Evolutionary conservation across 2,797 vertebrate genomes (phyloP).

Genomic region (Ceyx erithaca): DNA sequence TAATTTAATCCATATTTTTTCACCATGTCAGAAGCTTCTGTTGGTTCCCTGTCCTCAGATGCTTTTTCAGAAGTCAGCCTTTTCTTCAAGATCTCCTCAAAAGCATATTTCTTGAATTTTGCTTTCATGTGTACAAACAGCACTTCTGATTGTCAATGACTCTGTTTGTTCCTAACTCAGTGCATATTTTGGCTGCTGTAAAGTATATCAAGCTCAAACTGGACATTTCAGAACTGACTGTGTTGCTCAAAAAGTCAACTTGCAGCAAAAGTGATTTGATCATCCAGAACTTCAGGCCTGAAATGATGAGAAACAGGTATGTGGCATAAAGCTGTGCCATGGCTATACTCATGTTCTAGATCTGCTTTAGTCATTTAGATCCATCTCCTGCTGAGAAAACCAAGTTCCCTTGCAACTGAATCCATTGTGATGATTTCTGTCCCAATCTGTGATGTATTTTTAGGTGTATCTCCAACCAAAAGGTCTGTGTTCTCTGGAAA

Average conservation of each 20-base stretch:
- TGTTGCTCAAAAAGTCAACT: background rate
- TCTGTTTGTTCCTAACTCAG: background rate
- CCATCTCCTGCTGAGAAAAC: background rate
- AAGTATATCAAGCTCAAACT: background rate
- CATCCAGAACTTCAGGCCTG: background rate
- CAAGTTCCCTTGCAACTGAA: background rate
- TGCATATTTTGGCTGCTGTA: background rate
- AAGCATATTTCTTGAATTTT: background rate
- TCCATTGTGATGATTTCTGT: background rate
- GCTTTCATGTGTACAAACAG: background rate
- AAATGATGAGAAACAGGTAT: background rate
- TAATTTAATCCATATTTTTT: conserved; percentile 30
- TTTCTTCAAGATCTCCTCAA: background rate
- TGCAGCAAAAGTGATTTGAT: background rate
- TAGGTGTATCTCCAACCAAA: background rate
- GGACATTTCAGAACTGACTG: background rate
- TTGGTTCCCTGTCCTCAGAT: background rate
- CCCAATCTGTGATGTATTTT: background rate
- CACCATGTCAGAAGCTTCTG: background rate
- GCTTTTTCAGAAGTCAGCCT: background rate
- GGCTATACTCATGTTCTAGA: background rate
- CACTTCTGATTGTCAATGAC: background rate
- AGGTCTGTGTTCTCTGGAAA: background rate
- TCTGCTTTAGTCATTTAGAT: background rate
- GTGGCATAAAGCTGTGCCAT: background rate